phyloP scores from a whole-genome alignment of 2,888 invertebrate species.

The Melangyna quadrimaculata region DNA sequence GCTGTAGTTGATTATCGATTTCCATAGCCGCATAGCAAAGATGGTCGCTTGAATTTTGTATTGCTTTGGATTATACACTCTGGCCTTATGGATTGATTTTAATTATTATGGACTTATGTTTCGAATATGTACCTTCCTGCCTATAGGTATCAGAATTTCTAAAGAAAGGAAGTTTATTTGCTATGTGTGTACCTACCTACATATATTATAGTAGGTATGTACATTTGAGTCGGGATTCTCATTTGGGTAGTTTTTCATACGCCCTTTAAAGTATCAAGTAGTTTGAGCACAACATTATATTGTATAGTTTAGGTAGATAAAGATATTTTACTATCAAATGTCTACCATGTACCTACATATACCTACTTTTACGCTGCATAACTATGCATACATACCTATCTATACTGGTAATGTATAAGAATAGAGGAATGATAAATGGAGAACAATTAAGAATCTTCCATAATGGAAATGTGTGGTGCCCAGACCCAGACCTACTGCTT shows the following conservation, averaged over 20 bases:
- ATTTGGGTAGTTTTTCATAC: neutral
- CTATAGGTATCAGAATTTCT: no score
- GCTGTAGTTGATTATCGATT: neutral
- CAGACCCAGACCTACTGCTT: no score
- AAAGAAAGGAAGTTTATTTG: constrained; percentile 1
- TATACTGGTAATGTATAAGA: neutral
- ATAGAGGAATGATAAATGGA: neutral
- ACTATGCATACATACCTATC: neutral
- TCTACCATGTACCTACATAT: neutral
- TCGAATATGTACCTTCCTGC: no score
- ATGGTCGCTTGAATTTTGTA: neutral
- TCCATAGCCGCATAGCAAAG: neutral
- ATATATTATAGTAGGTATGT: neutral
- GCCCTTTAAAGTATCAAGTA: neutral
- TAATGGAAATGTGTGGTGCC: neutral
- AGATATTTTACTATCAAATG: neutral
- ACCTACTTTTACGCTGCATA: neutral
- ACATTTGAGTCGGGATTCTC: neutral
- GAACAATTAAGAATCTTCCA: neutral
- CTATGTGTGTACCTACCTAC: neutral
- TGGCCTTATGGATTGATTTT: neutral
- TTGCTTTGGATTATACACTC: neutral
- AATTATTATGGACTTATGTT: no score
- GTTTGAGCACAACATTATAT: no score
- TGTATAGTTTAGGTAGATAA: neutral